Evolutionary conservation across 2,888 invertebrate species (phyloP).

Genomic region (Ptilodon capucinus): DNA sequence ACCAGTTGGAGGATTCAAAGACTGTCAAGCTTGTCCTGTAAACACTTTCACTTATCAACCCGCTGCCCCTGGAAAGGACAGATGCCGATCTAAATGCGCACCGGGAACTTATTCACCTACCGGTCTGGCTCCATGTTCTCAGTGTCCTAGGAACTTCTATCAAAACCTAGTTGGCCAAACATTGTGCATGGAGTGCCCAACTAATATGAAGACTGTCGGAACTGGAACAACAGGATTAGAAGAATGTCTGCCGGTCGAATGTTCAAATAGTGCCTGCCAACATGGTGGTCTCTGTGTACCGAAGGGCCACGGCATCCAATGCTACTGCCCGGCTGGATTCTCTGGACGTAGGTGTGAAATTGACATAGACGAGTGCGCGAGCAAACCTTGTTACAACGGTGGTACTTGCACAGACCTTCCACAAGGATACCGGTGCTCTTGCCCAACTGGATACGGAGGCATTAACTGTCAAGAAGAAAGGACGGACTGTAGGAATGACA

Average conservation of each 20-base stretch:
- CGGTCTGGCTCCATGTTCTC: constrained; percentile 95
- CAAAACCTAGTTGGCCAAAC: constrained; percentile 93
- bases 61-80: constrained; percentile 91
- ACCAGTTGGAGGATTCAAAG: constrained; percentile 94
- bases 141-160: constrained; percentile 96
- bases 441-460: constrained; percentile 93
- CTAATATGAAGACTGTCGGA: constrained; percentile 93
- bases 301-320: constrained; percentile 94
- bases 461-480: constrained; percentile 97
- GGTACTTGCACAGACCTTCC: constrained; percentile 96
- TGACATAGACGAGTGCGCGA: constrained; percentile 97
- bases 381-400: constrained; percentile 96
- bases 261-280: constrained; percentile 93
- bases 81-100: constrained; percentile 93
- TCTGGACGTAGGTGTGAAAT: constrained; percentile 96
- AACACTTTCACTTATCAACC: constrained; percentile 95
- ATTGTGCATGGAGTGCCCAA: constrained; percentile 94
- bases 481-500: constrained; percentile 93
- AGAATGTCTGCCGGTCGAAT: constrained; percentile 93
- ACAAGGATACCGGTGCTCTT: constrained; percentile 95
- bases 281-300: constrained; percentile 96
- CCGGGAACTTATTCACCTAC: constrained; percentile 96
- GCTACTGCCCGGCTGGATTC: constrained; percentile 97
- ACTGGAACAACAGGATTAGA: constrained; percentile 91
- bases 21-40: constrained; percentile 95